phyloP scores from a whole-genome alignment of 2,888 invertebrate genomes.

The Choristoneura rosaceana region DNA sequence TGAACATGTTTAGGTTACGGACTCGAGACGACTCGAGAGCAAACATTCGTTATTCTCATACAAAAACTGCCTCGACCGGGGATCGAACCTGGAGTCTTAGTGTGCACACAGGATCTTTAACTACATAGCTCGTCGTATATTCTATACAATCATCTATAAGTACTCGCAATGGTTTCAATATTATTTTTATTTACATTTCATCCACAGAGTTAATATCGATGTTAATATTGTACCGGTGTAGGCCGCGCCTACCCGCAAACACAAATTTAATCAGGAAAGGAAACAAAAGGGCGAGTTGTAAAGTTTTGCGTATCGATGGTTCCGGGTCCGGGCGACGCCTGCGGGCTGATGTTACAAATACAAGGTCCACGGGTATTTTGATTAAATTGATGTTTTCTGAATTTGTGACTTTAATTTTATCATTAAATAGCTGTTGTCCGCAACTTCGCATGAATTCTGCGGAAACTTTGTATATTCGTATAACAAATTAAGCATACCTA shows the following conservation, averaged over 20 bases:
- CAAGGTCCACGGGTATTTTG: background rate
- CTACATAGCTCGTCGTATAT: too few species aligned
- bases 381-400: background rate
- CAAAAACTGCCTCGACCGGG: too few species aligned
- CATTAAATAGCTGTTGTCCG: background rate
- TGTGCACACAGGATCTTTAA: too few species aligned
- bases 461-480: too few species aligned
- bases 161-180: too few species aligned
- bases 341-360: background rate
- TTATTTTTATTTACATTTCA: background rate
- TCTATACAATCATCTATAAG: too few species aligned
- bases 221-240: background rate
- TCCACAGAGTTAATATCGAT: background rate
- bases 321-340: background rate
- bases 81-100: too few species aligned
- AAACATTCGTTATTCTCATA: too few species aligned
- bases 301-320: slow-evolving; percentile 14
- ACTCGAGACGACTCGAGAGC: too few species aligned
- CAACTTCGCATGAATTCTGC: too few species aligned
- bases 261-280: slow-evolving; percentile 23
- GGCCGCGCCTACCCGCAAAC: background rate
- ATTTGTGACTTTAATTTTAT: background rate
- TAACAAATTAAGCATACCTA: too few species aligned
- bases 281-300: slow-evolving; percentile 7
- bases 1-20: too few species aligned